These are phyloP conservation scores for Valencia hispanica DNA, from an alignment of 2,797 vertebrate species.

Conservation along the genomic window DNA sequence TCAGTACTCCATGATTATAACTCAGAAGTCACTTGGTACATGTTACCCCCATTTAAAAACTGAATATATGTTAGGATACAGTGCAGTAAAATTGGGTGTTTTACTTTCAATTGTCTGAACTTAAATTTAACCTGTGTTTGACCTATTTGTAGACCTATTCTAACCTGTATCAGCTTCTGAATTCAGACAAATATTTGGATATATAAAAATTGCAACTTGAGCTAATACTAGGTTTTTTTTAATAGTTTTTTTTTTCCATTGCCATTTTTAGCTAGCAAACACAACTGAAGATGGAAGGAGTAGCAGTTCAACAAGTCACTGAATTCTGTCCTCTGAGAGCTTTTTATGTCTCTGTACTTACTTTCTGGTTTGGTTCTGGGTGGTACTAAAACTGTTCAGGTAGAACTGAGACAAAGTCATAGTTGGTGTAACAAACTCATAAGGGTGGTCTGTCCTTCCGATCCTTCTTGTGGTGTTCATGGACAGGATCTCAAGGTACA, in stretches of 20 bases:
- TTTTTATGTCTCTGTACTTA: not conserved
- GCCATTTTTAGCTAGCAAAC: not conserved
- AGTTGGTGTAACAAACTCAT: not conserved
- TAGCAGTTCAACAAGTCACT: not conserved
- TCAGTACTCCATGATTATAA: constrained; percentile 7
- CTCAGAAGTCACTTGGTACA: not conserved
- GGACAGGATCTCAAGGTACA: too few species aligned
- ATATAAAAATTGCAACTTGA: not conserved
- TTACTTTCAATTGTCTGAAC: not conserved
- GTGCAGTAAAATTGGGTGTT: constrained; percentile 7
- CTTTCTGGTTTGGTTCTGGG: not conserved
- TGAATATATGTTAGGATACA: not conserved
- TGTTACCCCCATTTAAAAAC: not conserved
- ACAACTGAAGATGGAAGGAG: not conserved
- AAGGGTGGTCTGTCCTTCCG: not conserved
- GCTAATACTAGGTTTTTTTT: not conserved
- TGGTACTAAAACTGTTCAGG: not conserved
- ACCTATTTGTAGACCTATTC: constrained; percentile 14
- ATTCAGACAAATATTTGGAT: not conserved
- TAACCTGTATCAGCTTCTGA: constrained; percentile 14
- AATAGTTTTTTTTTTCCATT: not conserved
- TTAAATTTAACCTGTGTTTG: constrained; percentile 21
- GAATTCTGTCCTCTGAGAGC: not conserved
- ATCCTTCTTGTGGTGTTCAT: not conserved
- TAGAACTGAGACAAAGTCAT: not conserved